Percentiles rank a stretch among this genome's conserved stretches.
phyloP scores from a whole-genome alignment of 1,140 invertebrate genomes.

The Episyrphus balteatus region DNA sequence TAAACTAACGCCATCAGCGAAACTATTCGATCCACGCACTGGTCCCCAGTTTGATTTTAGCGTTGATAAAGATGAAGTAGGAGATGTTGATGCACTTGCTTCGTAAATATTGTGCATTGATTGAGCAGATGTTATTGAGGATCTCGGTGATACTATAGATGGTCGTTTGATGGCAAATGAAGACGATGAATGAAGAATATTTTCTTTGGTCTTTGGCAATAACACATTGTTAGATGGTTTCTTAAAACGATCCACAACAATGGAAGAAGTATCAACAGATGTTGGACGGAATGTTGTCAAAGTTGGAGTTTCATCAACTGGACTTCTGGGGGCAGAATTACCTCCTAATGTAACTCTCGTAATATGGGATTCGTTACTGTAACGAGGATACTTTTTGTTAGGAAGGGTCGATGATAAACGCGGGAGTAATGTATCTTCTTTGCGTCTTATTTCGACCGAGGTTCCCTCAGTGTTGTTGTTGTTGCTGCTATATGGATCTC shows the following conservation, averaged over 20 bases:
- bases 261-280: slow-evolving; percentile 12
- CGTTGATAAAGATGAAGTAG: neutral
- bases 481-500: neutral
- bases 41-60: slow-evolving; percentile 1
- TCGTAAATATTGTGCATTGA: slow-evolving; percentile 31
- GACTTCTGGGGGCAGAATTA: too few species aligned
- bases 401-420: too few species aligned
- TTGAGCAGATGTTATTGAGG: slow-evolving; percentile 26
- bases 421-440: too few species aligned
- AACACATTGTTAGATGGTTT: neutral
- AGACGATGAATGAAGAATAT: slow-evolving; percentile 13
- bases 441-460: too few species aligned
- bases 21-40: slow-evolving; percentile 3
- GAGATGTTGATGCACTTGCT: slow-evolving; percentile 9
- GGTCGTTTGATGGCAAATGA: slow-evolving; percentile 33
- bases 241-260: slow-evolving; percentile 21
- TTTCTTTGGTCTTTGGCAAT: neutral
- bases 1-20: neutral
- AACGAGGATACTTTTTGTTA: too few species aligned
- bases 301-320: slow-evolving; percentile 11
- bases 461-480: too few species aligned
- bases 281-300: slow-evolving; percentile 15
- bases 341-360: too few species aligned
- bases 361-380: too few species aligned
- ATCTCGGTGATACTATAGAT: slow-evolving; percentile 16